Evolutionary conservation across 2,113 vertebrate species (phyloP).

Genomic region (Oncorhynchus keta): DNA sequence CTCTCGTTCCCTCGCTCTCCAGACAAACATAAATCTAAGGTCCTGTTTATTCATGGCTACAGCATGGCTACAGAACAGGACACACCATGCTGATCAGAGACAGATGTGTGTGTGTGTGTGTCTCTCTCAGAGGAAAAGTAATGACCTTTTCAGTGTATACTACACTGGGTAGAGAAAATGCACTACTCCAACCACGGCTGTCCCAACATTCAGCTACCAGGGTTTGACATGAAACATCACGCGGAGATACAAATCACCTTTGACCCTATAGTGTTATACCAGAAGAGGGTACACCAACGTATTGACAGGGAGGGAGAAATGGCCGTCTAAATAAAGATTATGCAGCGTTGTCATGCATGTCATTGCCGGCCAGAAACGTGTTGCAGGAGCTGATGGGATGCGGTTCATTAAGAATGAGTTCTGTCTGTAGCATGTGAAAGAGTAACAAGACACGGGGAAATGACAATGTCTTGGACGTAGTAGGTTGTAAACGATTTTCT

Average conservation of each 20-base stretch:
- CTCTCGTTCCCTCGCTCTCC: not conserved
- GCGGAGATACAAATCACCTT: constrained; percentile 48
- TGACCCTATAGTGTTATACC: constrained; percentile 51
- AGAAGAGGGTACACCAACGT: constrained; percentile 43
- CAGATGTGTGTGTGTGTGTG: too few relatives aligned
- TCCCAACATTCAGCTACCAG: constrained; percentile 24
- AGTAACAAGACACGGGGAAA: not conserved
- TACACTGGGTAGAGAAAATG: too few relatives aligned
- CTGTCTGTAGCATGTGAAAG: not conserved
- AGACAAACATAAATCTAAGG: constrained; percentile 11
- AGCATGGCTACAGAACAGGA: constrained; percentile 2
- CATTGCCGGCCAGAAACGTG: not conserved
- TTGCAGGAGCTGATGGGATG: not conserved
- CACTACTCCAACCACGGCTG: not conserved
- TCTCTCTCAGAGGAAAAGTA: too few relatives aligned
- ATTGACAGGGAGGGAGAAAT: constrained; percentile 39
- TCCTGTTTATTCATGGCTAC: not conserved
- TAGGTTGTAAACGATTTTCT: too few relatives aligned
- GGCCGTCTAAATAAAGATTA: not conserved
- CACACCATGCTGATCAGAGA: not conserved
- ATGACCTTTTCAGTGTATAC: too few relatives aligned
- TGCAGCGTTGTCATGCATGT: not conserved
- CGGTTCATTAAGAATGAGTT: not conserved
- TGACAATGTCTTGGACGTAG: not conserved
- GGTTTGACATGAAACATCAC: constrained; percentile 27